Percentiles rank a stretch among this genome's conserved stretches.
Conservation (phyloP, 2,113 vertebrate genomes). For the Oriolus oriolus region DNA sequence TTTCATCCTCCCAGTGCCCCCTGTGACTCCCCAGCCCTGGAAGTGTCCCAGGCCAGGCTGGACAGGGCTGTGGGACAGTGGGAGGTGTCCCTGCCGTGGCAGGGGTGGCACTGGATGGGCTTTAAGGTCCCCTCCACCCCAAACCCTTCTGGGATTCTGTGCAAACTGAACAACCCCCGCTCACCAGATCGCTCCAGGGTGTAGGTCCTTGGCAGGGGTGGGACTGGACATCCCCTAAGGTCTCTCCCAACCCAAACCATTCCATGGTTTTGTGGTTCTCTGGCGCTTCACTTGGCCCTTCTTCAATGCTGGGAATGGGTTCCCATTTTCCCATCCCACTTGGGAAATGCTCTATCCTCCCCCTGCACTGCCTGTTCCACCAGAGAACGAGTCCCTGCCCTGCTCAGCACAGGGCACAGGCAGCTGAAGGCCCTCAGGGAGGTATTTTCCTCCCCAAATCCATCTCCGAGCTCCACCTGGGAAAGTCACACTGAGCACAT, state of each 20-base stretch:
- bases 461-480: background rate
- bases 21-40: background rate
- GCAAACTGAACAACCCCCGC: background rate
- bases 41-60: background rate
- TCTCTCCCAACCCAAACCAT: background rate
- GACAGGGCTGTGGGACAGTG: background rate
- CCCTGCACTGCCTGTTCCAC: background rate
- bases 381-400: background rate
- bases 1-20: background rate
- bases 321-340: background rate
- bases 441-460: background rate
- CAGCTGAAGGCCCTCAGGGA: background rate
- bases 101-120: too few relatives aligned
- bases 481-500: background rate
- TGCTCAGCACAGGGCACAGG: background rate
- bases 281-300: background rate
- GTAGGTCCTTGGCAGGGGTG: background rate
- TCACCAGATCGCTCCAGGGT: too few relatives aligned
- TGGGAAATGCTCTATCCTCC: background rate
- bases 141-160: background rate
- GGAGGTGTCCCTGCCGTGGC: background rate
- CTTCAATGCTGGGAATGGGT: background rate
- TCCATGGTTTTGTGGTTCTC: background rate
- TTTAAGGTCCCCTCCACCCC: background rate
- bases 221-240: background rate